Conservation (phyloP, 2,113 vertebrate genomes). For the Xenotilapia caudafasciata region DNA sequence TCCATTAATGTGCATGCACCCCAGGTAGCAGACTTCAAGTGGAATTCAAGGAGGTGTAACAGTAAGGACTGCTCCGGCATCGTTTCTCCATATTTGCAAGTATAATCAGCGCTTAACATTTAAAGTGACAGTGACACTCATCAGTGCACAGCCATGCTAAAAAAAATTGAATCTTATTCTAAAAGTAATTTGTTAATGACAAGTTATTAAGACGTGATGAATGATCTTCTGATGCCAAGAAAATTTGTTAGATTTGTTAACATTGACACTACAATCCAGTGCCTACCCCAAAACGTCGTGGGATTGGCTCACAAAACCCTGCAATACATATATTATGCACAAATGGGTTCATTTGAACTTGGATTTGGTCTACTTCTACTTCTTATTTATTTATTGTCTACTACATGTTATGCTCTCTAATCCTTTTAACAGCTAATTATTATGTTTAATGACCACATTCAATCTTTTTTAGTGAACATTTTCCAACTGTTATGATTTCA, state of each 20-base stretch:
- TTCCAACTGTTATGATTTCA: accelerated
- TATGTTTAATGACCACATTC: not conserved
- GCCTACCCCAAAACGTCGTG: not conserved
- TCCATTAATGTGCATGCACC: not conserved
- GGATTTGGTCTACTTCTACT: not conserved
- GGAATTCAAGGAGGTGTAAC: not conserved
- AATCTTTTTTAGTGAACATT: not conserved
- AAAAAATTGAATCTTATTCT: not conserved
- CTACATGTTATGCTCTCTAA: not conserved
- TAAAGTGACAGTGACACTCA: not conserved
- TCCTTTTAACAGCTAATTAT: not conserved
- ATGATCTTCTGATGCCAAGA: not conserved
- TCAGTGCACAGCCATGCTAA: not conserved
- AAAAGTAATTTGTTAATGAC: not conserved
- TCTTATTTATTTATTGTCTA: not conserved
- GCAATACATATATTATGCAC: not conserved
- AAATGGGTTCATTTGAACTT: not conserved
- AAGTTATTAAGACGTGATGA: not conserved
- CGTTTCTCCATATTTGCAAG: not conserved
- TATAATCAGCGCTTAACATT: not conserved
- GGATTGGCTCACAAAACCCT: not conserved
- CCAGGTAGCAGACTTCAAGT: not conserved
- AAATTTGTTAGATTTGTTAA: not conserved
- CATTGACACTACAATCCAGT: not conserved
- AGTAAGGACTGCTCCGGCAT: not conserved